These are phyloP conservation scores for Arenicola marina DNA, from an alignment of 2,888 invertebrate species.

Conservation along the genomic window DNA sequence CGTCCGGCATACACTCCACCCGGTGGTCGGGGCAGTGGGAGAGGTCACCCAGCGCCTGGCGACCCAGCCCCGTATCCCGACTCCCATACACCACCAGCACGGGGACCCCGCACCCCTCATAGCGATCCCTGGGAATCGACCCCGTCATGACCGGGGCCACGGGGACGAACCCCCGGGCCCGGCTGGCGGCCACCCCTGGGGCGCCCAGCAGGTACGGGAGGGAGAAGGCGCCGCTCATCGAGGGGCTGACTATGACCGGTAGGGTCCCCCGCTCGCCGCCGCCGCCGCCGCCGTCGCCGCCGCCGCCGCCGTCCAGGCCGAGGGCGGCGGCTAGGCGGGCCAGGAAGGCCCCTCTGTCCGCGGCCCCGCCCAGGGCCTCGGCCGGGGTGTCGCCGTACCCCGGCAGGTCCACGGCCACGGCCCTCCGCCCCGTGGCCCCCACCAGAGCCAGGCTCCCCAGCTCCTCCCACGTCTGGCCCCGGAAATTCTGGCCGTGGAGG, in stretches of 20 bases:
- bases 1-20: conserved; percentile 54
- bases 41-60: conserved; percentile 50
- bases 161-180: conserved; percentile 60
- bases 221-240: conserved; percentile 63
- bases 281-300: too few relatives aligned
- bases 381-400: conserved; percentile 34
- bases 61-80: conserved; percentile 59
- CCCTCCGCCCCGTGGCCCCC: conserved; percentile 59
- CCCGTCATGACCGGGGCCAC: conserved; percentile 59
- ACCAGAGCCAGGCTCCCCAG: conserved; percentile 59
- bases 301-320: neutral
- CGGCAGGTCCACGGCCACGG: conserved; percentile 63
- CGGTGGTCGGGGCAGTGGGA: conserved; percentile 56
- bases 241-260: conserved; percentile 64
- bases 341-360: neutral
- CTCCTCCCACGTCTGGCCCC: conserved; percentile 62
- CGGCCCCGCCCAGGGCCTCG: neutral
- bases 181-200: conserved; percentile 36
- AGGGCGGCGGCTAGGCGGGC: neutral
- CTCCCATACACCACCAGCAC: conserved; percentile 61
- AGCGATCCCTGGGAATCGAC: neutral
- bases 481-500: conserved; percentile 62
- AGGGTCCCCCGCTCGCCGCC: too few relatives aligned
- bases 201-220: conserved; percentile 59
- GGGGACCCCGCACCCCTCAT: neutral